Evolutionary conservation across 2,888 invertebrate genomes (phyloP), one percentile per base, ranked within the genome.

Genomic region (Amphipyra tragopoginis): DNA sequence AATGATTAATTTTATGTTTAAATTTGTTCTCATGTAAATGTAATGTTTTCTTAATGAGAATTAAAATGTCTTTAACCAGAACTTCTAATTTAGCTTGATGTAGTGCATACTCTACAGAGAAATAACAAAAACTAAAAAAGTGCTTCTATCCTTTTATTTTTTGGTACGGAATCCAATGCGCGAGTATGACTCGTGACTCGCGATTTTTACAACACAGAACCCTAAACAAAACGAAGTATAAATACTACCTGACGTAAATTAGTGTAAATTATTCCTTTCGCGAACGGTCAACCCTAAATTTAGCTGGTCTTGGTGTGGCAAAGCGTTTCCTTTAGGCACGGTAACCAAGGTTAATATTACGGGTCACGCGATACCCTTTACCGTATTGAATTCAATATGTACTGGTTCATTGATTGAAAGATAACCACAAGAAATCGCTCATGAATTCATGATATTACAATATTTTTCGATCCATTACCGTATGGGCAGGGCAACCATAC

Each of bases 311-410:
- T 74, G 38, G 66, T 59, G 62, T 50, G 50, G 40, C 51, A 54
- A 64, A 66, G 40, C 43, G 56, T 72, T 75, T 72, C 65, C 54
- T 75, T 63, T 60, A 45, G 52, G 47, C 15, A 58, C 43, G 33
- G 9, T 42, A n/a, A 52, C 44, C 49, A 59, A 67, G 76, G 72
- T 67, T 72, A 76, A 72, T 67, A 56, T 40, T 15, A 26, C 14
- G 13, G 39, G 26, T 13, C 76, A 79, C 79, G 79, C 76, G 26
- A 76, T 59, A 58, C 44, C n/a, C n/a, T n/a, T 39, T 49, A 36
- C 26, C 9, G 36, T 34, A 11, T 6, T 13, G 39, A 40, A 40
- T 40, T 6, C 6, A 40, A 13, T 36, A 36, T 40, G 39, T 39
- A 39, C 39, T 40, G 4, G 14, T 40, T 40, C 14, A 40, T 40